Evolutionary conservation across 2,797 vertebrate genomes (phyloP).

Genomic region (Thalassophryne amazonica): DNA sequence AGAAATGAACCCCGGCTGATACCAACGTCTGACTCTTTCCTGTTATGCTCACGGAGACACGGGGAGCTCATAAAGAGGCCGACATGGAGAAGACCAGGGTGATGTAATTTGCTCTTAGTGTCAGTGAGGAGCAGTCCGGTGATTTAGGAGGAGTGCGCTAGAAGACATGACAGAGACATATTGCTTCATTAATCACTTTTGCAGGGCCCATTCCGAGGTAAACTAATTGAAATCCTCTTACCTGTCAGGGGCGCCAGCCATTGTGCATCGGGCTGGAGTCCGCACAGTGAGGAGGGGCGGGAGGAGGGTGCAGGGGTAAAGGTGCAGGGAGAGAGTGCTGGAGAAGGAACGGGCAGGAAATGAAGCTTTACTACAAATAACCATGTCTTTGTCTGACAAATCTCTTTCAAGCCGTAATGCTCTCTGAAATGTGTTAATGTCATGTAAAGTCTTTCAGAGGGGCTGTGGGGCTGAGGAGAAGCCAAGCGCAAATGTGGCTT

Average conservation of each 20-base stretch:
- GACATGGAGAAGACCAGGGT: conserved; percentile 60
- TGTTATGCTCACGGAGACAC: conserved; percentile 53
- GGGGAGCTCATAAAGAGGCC: conserved; percentile 69
- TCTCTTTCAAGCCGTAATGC: conserved; percentile 82
- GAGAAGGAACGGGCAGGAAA: conserved; percentile 78
- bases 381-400: conserved; percentile 84
- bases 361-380: conserved; percentile 85
- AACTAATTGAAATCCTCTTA: conserved; percentile 84
- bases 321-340: conserved; percentile 62
- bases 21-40: no score
- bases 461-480: conserved; percentile 62
- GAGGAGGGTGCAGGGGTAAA: conserved; percentile 24
- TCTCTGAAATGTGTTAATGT: conserved; percentile 85
- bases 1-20: no score
- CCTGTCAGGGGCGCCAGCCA: conserved; percentile 75
- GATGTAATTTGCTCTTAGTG: conserved; percentile 81
- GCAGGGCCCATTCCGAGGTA: conserved; percentile 72
- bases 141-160: conserved; percentile 74
- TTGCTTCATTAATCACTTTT: conserved; percentile 85
- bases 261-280: conserved; percentile 67
- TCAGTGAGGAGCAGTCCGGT: conserved; percentile 64
- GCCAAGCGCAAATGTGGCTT: conserved; percentile 74
- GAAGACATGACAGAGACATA: conserved; percentile 86
- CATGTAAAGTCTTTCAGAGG: conserved; percentile 82
- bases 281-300: conserved; percentile 30